These are phyloP conservation scores for Petrocephalus microphthalmus DNA, from an alignment of 2,113 vertebrate species.

Conservation along the genomic window DNA sequence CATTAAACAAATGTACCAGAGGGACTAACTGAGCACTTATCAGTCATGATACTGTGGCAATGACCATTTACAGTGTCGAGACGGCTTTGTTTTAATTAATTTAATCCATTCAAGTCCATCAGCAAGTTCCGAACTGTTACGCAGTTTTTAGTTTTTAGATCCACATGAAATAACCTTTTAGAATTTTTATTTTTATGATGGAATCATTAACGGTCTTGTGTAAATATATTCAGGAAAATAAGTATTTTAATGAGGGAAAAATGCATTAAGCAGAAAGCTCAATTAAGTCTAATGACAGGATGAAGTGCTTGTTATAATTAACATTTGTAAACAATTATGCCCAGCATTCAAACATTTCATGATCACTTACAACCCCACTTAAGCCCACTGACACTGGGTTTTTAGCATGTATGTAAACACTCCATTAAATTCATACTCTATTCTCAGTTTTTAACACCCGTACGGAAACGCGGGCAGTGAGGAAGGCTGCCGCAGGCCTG, in stretches of 20 bases:
- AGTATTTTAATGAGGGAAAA: neutral
- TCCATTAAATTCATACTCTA: neutral
- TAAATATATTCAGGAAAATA: neutral
- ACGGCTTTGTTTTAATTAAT: neutral
- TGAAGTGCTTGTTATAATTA: neutral
- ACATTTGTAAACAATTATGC: neutral
- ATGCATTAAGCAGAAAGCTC: slow-evolving; percentile 6
- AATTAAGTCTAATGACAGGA: neutral
- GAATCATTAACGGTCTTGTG: neutral
- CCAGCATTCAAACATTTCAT: neutral
- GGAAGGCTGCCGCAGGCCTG: neutral
- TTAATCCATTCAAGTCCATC: neutral
- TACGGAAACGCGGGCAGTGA: neutral
- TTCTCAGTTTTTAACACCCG: neutral
- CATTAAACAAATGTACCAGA: neutral
- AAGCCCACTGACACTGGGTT: neutral
- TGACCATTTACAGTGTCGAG: neutral
- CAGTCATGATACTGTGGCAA: neutral
- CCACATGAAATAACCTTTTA: neutral
- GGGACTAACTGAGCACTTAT: neutral
- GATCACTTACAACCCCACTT: neutral
- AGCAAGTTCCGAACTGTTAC: neutral
- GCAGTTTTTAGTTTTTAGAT: neutral
- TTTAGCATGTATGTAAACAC: neutral
- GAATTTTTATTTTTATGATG: neutral